phyloP scores from a whole-genome alignment of 1,140 invertebrate species.

The Zaprionus kolodkinae region DNA sequence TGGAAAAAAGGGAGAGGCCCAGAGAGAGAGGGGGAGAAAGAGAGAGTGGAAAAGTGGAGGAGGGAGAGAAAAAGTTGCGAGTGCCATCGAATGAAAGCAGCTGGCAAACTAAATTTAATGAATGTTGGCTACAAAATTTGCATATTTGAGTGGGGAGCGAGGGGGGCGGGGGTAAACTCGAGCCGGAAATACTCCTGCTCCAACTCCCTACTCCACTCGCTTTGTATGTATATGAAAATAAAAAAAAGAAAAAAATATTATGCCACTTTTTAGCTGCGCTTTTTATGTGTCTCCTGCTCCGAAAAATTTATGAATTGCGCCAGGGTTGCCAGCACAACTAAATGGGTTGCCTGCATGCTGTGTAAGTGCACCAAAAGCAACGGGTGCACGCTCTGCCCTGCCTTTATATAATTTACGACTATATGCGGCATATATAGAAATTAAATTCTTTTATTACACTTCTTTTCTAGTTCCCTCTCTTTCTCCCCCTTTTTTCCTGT shows the following conservation, averaged over 20 bases:
- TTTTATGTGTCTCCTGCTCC: slow-evolving; percentile 38
- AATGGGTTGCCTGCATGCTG: slow-evolving; percentile 50
- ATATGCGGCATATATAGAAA: slow-evolving; percentile 50
- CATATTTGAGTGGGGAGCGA: slow-evolving; percentile 41
- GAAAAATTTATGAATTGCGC: slow-evolving; percentile 50
- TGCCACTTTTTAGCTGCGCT: slow-evolving; percentile 35
- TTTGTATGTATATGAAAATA: slow-evolving; percentile 16
- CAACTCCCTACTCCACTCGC: slow-evolving; percentile 17
- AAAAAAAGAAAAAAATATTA: slow-evolving; percentile 21
- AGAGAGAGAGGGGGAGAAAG: no score
- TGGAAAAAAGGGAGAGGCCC: slow-evolving; percentile 27
- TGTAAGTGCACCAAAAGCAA: slow-evolving; percentile 37
- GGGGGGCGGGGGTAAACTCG: slow-evolving; percentile 40
- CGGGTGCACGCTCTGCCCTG: slow-evolving; percentile 16
- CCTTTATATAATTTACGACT: slow-evolving; percentile 48
- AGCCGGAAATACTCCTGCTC: not conserved
- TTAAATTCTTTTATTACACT: slow-evolving; percentile 47
- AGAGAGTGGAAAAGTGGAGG: not conserved
- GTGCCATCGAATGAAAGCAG: slow-evolving; percentile 40
- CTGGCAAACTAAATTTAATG: slow-evolving; percentile 76
- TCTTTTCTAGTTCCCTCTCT: not conserved
- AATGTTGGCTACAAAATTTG: slow-evolving; percentile 61
- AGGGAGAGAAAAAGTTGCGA: slow-evolving; percentile 41
- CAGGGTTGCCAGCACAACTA: slow-evolving; percentile 48
- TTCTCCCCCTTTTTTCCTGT: not conserved